A percentile compares a stretch with the other conserved stretches of the same genome.
These are phyloP conservation scores for Willisornis vidua DNA, from an alignment of 2,113 vertebrate genomes.

Conservation along the genomic window DNA sequence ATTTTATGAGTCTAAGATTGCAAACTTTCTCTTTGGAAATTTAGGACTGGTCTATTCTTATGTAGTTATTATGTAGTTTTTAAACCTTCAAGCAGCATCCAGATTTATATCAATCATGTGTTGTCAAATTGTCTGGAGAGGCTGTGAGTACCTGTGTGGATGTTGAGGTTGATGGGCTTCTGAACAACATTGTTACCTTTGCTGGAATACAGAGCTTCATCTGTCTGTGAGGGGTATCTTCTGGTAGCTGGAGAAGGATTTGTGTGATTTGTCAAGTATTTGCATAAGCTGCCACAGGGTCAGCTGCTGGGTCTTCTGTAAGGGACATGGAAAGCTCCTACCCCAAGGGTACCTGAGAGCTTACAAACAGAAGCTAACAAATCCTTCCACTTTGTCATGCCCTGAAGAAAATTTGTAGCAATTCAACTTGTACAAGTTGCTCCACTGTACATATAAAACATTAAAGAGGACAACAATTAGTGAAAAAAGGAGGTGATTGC, in stretches of 20 bases:
- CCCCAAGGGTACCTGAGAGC: neutral
- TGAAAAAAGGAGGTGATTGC: neutral
- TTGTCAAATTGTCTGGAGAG: neutral
- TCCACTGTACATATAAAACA: neutral
- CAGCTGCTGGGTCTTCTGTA: neutral
- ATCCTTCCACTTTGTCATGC: neutral
- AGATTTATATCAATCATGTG: neutral
- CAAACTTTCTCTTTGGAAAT: neutral
- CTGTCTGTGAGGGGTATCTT: neutral
- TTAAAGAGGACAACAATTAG: neutral
- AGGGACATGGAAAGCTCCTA: neutral
- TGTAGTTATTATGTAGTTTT: neutral
- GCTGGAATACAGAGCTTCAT: neutral
- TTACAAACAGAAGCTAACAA: neutral
- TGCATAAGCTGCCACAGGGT: neutral
- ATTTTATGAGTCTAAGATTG: neutral
- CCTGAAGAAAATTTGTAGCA: neutral
- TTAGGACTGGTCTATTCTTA: neutral
- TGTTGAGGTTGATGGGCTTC: neutral
- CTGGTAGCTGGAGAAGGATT: neutral
- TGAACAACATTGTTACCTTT: neutral
- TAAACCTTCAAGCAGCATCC: neutral
- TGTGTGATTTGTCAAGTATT: neutral
- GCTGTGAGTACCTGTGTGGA: neutral
- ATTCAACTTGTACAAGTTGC: neutral